phyloP scores from a whole-genome alignment of 2,888 invertebrate species.

The Drosophila villosipedis region DNA sequence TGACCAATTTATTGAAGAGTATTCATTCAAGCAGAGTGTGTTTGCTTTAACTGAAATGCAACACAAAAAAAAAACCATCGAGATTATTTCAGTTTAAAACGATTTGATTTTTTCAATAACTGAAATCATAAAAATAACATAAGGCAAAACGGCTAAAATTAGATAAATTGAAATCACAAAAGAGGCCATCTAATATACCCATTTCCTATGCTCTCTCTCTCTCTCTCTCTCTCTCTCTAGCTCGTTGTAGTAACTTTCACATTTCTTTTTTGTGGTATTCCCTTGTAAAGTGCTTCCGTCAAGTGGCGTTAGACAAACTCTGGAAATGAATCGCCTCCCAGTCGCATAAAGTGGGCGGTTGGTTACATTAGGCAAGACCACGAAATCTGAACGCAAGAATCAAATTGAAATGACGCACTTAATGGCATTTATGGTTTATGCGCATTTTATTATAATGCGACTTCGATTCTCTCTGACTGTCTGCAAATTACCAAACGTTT shows the following conservation, averaged over 20 bases:
- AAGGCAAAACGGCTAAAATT: constrained; percentile 17
- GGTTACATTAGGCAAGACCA: constrained; percentile 40
- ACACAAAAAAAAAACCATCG: not conserved
- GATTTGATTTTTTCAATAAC: not conserved
- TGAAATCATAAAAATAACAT: constrained; percentile 42
- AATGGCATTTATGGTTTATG: constrained; percentile 79
- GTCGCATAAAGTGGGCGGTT: constrained; percentile 47
- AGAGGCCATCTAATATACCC: constrained; percentile 39
- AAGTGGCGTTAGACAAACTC: constrained; percentile 46
- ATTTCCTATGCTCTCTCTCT: not conserved
- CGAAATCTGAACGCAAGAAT: constrained; percentile 67
- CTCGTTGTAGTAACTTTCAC: constrained; percentile 11
- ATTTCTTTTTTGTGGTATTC: constrained; percentile 34
- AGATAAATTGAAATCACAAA: constrained; percentile 43
- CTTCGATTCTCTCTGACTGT: constrained; percentile 39
- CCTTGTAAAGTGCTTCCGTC: constrained; percentile 50
- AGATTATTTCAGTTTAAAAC: not conserved
- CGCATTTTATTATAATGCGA: constrained; percentile 70
- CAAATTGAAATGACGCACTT: constrained; percentile 80
- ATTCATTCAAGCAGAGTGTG: constrained; percentile 16
- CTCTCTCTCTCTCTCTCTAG: not conserved
- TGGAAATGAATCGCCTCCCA: constrained; percentile 22
- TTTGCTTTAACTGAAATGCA: not conserved
- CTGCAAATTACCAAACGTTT: constrained; percentile 38
- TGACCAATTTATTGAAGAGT: constrained; percentile 1